These are phyloP conservation scores for Ptychochromis oligacanthus DNA, from an alignment of 2,113 vertebrate genomes.

Conservation along the genomic window DNA sequence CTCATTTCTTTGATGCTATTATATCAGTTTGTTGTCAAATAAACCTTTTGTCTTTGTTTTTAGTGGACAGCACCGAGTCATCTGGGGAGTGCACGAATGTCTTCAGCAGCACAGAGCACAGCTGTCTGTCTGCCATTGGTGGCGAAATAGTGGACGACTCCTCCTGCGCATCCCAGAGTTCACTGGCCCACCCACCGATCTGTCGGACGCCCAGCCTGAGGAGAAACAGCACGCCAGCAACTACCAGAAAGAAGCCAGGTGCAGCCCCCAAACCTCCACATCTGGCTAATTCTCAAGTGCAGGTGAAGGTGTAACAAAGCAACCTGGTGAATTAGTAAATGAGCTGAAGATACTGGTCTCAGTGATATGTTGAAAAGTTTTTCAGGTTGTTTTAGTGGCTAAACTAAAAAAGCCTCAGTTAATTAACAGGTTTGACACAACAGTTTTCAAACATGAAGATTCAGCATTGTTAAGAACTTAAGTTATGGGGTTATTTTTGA, in stretches of 20 bases:
- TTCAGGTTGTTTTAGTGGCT: background rate
- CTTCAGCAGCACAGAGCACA: conserved; percentile 73
- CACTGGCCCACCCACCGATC: conserved; percentile 7
- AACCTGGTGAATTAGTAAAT: background rate
- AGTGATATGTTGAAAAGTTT: background rate
- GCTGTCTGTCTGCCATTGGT: conserved; percentile 74
- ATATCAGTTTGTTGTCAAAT: background rate
- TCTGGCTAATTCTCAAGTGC: conserved; percentile 54
- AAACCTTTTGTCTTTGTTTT: conserved; percentile 3
- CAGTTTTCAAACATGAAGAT: background rate
- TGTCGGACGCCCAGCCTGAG: conserved; percentile 49
- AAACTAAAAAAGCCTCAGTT: background rate
- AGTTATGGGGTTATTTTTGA: background rate
- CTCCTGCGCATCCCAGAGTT: conserved; percentile 45
- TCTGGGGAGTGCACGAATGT: conserved; percentile 72
- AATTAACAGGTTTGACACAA: background rate
- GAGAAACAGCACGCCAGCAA: conserved; percentile 44
- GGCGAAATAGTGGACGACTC: conserved; percentile 66
- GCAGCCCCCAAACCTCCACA: conserved; percentile 40
- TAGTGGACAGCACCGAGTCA: conserved; percentile 76
- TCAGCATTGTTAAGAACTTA: background rate
- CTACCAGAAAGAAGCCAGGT: conserved; percentile 51
- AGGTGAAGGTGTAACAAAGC: background rate
- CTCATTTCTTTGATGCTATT: background rate
- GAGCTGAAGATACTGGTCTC: background rate